Evolutionary conservation across 30 jellyfish, hydroid and myxozoan species (phyloP), one percentile per base, ranked within the genome.

Genomic region (Phacellophora camtschatica): DNA sequence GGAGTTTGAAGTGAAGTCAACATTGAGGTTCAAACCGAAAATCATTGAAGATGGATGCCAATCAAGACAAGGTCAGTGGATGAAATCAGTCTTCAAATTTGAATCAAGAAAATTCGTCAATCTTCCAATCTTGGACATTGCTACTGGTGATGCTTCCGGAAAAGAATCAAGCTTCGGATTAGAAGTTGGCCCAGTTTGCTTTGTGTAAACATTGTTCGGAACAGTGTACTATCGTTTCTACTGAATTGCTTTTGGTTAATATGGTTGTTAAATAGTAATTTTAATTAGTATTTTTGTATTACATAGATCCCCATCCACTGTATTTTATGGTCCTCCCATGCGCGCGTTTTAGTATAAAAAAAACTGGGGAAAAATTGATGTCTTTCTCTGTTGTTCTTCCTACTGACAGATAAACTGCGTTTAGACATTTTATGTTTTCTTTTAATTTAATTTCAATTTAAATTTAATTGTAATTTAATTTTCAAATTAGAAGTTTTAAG

Each of bases 121-220:
- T 31, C 95, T 92, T n/a, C 98, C 98, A 24, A 92, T 92, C 56
- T 33, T 55, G 20, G 98, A 92, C 70, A 77, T 92, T 61, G 98
- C 98, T 5, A 90, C 95, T 56, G 88, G 86, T 7, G 91, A 76
- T 66, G 70, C 73, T n/a, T 31, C 55, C 57, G 89, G 85, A 70
- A 81, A 66, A 24, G 86, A 85, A 29, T 71, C 96, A 10, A 71
- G 83, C 88, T 92, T 92, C 81, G 98, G 98, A 56, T 48, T 92
- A 24, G 98, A 84, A 75, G 81, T 85, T 20, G 98, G 98, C 39
- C 98, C 98, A 29, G 98, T 92, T 31, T 92, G 98, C 85, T 92
- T 82, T 28, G 74, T 68, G 62, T 82, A 68, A 71, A 68, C 5
- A 68, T 53, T 22, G 23, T 35, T 32, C 34, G 35, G 53, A 20